Conservation (phyloP, 2,888 invertebrate genomes). For the Hyppa rectilinea region DNA sequence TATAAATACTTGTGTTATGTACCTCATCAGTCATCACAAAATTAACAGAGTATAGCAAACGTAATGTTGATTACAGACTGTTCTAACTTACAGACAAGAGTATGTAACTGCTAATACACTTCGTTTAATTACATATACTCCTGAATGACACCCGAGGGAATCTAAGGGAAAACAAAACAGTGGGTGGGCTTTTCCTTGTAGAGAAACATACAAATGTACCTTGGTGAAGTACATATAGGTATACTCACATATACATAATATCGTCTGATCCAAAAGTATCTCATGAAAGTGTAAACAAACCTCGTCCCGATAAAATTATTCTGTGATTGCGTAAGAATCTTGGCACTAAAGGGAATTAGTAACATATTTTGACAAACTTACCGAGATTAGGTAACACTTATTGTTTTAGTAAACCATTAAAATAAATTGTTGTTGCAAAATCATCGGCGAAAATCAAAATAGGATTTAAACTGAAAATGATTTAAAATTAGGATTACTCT, state of each 20-base stretch:
- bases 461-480: no score
- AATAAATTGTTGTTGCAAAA: not conserved
- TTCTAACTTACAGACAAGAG: not conserved
- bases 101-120: constrained; percentile 39
- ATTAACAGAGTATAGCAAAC: not conserved
- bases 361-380: not conserved
- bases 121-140: constrained; percentile 28
- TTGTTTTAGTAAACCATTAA: not conserved
- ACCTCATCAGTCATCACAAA: not conserved
- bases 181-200: constrained; percentile 32
- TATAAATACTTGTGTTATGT: not conserved
- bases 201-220: constrained; percentile 15
- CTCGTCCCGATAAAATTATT: no score
- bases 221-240: not conserved
- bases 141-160: constrained; percentile 40
- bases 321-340: no score
- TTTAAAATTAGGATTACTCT: not conserved
- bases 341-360: not conserved
- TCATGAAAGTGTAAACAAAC: not conserved
- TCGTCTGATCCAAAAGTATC: not conserved
- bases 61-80: constrained; percentile 20
- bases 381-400: not conserved
- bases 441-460: no score
- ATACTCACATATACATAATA: not conserved
- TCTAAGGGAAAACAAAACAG: constrained; percentile 29